phyloP scores from a whole-genome alignment of 2,113 vertebrate genomes.

The Pavo muticus region DNA sequence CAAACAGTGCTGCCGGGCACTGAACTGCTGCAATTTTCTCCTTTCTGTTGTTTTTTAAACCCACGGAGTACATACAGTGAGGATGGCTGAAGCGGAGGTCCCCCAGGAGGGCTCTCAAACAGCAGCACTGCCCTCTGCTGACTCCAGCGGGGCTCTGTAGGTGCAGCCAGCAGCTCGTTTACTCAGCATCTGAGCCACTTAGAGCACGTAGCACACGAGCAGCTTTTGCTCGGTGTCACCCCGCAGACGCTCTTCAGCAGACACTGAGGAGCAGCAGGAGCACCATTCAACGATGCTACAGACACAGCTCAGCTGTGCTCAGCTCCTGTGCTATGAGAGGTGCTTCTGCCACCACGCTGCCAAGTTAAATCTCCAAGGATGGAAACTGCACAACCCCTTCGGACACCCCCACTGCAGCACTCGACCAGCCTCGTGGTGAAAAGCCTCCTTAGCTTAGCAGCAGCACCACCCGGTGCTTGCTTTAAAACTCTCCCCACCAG shows the following conservation, averaged over 20 bases:
- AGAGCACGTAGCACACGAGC: neutral
- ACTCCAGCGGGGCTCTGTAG: neutral
- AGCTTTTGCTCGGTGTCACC: neutral
- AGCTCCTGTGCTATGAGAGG: neutral
- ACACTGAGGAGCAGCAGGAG: neutral
- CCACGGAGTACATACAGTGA: neutral
- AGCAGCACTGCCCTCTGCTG: slow-evolving; percentile 39
- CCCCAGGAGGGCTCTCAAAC: neutral
- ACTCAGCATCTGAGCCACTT: accelerated
- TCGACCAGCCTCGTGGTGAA: accelerated
- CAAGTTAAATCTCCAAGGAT: too few species aligned
- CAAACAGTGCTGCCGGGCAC: accelerated
- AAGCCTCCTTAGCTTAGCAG: neutral
- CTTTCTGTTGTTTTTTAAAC: too few species aligned
- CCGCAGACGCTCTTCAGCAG: neutral
- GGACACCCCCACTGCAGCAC: accelerated
- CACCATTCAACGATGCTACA: too few species aligned
- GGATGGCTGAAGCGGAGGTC: neutral
- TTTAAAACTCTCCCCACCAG: neutral
- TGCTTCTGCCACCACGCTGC: too few species aligned
- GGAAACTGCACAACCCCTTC: too few species aligned
- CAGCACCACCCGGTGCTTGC: neutral
- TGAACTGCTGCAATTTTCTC: accelerated
- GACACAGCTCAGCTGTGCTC: neutral
- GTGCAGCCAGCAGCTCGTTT: accelerated